A percentile compares a stretch with the other conserved stretches of the same genome.
Evolutionary conservation across 2,888 invertebrate species (phyloP).

Genomic region (Brenthis hecate): DNA sequence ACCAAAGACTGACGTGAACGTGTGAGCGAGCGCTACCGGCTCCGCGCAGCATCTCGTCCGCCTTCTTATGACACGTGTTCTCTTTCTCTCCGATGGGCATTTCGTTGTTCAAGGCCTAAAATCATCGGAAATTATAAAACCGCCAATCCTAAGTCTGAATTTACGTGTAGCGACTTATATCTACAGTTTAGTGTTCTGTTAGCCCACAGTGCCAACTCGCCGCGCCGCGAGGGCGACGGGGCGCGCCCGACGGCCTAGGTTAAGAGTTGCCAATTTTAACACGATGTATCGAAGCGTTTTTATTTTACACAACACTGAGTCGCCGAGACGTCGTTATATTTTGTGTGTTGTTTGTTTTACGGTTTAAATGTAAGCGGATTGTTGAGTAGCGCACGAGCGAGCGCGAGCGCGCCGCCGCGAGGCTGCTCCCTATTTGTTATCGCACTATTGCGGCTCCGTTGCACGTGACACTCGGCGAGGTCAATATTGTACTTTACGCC

Average conservation of each 20-base stretch:
- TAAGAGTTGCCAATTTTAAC: constrained; percentile 35
- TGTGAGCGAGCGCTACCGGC: too few species aligned
- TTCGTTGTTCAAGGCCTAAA: not conserved
- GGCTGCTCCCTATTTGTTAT: not conserved
- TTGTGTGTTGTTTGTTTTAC: constrained; percentile 35
- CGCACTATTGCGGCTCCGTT: not conserved
- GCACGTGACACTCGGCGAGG: too few species aligned
- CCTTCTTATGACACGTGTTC: too few species aligned
- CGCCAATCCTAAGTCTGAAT: constrained; percentile 3
- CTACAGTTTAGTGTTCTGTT: not conserved
- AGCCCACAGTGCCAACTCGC: constrained; percentile 1
- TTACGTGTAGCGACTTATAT: not conserved
- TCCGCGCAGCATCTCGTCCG: too few species aligned
- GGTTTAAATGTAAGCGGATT: constrained; percentile 28
- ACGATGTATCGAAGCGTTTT: constrained; percentile 30
- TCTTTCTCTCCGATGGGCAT: not conserved
- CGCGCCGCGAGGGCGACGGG: constrained; percentile 15
- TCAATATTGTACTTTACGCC: too few species aligned
- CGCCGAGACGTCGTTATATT: constrained; percentile 27
- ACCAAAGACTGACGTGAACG: too few species aligned
- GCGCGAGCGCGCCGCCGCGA: not conserved
- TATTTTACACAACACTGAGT: constrained; percentile 28
- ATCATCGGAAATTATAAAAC: not conserved
- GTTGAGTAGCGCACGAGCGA: constrained; percentile 15
- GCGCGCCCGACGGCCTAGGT: constrained; percentile 28